These are phyloP conservation scores for Drosophila nebulosa DNA, from an alignment of 1,140 invertebrate species.

Conservation along the genomic window DNA sequence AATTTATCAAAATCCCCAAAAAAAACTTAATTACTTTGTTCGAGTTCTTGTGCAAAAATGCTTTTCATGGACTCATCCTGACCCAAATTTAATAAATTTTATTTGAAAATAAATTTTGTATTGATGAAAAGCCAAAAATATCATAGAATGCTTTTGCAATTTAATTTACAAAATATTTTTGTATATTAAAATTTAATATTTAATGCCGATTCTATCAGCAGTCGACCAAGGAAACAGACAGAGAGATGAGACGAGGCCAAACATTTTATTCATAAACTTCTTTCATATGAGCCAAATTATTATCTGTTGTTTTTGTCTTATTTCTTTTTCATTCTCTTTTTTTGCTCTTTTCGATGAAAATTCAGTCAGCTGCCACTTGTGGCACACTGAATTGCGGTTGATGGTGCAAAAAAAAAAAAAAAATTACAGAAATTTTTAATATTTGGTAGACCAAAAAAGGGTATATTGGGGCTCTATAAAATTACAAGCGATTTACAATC, in stretches of 20 bases:
- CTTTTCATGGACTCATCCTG: conserved; percentile 14
- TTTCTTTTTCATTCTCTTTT: conserved; percentile 38
- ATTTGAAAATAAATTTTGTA: conserved; percentile 9
- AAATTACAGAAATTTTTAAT: not conserved
- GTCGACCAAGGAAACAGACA: not conserved
- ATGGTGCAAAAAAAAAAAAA: not conserved
- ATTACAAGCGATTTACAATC: no score
- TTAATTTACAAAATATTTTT: conserved; percentile 29
- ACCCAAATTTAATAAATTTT: conserved; percentile 31
- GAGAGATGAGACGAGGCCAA: not conserved
- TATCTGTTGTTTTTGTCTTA: conserved; percentile 13
- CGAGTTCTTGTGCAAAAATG: conserved; percentile 11
- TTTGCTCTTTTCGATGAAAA: not conserved
- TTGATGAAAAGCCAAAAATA: conserved; percentile 8
- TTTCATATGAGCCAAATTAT: conserved; percentile 23
- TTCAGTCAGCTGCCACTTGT: conserved; percentile 40
- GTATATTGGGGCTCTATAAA: not conserved
- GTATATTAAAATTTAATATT: conserved; percentile 57
- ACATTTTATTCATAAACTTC: conserved; percentile 22
- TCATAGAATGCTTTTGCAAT: conserved; percentile 25
- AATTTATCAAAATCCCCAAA: not conserved
- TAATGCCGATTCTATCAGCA: conserved; percentile 25
- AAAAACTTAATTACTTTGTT: conserved; percentile 9
- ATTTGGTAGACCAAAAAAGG: not conserved
- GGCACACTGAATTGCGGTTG: conserved; percentile 9